Percentiles rank a stretch among this genome's conserved stretches.
phyloP scores from a whole-genome alignment of 2,797 vertebrate genomes.

The Australoheros facetus region DNA sequence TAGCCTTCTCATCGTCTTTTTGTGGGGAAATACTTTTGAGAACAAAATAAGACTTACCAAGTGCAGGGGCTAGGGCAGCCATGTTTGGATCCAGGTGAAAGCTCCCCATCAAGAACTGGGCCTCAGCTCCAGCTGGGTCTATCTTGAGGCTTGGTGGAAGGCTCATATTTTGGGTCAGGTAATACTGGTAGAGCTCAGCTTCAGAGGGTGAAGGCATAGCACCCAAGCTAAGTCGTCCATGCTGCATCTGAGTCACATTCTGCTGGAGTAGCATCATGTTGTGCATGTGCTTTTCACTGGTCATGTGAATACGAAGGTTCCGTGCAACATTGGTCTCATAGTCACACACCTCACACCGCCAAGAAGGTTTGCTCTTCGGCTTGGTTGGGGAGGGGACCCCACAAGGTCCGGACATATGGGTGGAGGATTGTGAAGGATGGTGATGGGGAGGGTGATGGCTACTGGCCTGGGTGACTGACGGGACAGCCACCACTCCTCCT shows the following conservation, averaged over 20 bases:
- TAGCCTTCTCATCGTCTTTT: background rate
- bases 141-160: constrained; percentile 93
- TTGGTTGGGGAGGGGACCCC: constrained; percentile 96
- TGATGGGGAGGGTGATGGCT: constrained; percentile 84
- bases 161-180: constrained; percentile 97
- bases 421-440: constrained; percentile 83
- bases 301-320: constrained; percentile 99
- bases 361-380: constrained; percentile 98
- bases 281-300: constrained; percentile 99
- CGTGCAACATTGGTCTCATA: constrained; percentile 98
- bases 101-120: constrained; percentile 93
- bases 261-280: constrained; percentile 99
- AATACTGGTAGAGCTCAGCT: constrained; percentile 99
- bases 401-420: constrained; percentile 89
- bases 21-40: background rate
- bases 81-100: constrained; percentile 94
- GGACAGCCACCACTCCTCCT: constrained; percentile 86
- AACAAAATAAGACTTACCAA: constrained; percentile 84
- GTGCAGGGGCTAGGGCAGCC: constrained; percentile 89
- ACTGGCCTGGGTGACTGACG: constrained; percentile 83
- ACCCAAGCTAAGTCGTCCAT: constrained; percentile 90
- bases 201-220: constrained; percentile 93
- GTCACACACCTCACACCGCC: constrained; percentile 99
- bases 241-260: constrained; percentile 96
- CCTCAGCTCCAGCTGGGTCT: constrained; percentile 88